Percentiles rank a stretch among this genome's conserved stretches.
These are phyloP conservation scores for Orchestes rusci DNA, from an alignment of 2,888 invertebrate genomes.

Conservation along the genomic window DNA sequence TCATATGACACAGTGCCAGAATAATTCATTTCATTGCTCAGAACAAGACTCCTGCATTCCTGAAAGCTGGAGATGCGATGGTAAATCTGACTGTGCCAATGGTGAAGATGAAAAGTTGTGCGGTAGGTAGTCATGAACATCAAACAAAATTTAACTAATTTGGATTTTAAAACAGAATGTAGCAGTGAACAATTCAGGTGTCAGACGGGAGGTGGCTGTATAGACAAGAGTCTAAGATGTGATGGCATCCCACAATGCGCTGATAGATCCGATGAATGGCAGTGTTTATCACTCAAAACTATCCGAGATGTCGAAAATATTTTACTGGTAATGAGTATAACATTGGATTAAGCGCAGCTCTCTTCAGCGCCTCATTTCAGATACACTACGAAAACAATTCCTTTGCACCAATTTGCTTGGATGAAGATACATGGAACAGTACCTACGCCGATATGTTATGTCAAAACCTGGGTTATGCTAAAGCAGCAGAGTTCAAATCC, in stretches of 20 bases:
- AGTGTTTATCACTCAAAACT: constrained; percentile 41
- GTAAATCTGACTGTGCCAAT: constrained; percentile 48
- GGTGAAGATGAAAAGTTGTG: constrained; percentile 55
- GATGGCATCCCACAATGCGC: constrained; percentile 55
- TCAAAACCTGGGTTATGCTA: constrained; percentile 48
- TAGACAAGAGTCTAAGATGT: constrained; percentile 47
- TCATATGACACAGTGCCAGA: constrained; percentile 44
- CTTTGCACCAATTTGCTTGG: constrained; percentile 48
- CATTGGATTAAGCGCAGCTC: not conserved
- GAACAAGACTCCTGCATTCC: constrained; percentile 54
- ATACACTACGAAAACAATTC: constrained; percentile 33
- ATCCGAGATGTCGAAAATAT: constrained; percentile 23
- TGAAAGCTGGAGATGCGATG: constrained; percentile 53
- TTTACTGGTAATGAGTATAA: constrained; percentile 20
- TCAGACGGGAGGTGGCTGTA: constrained; percentile 53
- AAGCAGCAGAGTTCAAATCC: constrained; percentile 39
- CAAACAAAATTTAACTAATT: not conserved
- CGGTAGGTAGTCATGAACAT: constrained; percentile 35
- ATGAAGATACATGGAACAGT: constrained; percentile 49
- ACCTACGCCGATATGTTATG: constrained; percentile 51
- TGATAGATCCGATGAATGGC: constrained; percentile 58
- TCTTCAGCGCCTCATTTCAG: constrained; percentile 16
- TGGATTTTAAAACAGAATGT: constrained; percentile 43
- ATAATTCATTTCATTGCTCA: constrained; percentile 51
- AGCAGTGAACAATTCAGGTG: constrained; percentile 51